Percentiles rank a stretch among this genome's conserved stretches.
These are phyloP conservation scores for Hemichromis elongatus DNA, from an alignment of 2,113 vertebrate species.

Conservation along the genomic window DNA sequence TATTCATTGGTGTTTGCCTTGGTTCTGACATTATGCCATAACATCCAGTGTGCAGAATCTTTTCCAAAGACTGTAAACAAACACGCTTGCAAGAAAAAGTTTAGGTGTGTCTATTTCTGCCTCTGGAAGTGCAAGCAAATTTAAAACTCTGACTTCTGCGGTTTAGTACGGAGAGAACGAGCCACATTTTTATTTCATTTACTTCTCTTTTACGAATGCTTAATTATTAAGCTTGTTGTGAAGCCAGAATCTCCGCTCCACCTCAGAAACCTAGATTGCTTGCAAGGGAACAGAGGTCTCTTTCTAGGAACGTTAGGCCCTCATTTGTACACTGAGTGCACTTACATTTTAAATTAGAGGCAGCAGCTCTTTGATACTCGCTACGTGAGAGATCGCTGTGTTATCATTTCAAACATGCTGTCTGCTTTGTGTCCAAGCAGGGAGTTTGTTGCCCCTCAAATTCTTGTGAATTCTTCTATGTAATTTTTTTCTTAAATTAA, in stretches of 20 bases:
- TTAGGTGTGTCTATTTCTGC: neutral
- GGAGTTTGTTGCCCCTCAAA: neutral
- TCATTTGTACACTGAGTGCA: neutral
- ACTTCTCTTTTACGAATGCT: neutral
- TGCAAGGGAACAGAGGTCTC: neutral
- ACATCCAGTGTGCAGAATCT: neutral
- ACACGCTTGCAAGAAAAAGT: neutral
- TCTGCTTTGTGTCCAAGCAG: neutral
- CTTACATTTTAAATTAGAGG: neutral
- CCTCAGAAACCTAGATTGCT: neutral
- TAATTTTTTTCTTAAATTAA: neutral
- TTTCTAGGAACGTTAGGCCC: neutral
- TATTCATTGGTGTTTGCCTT: neutral
- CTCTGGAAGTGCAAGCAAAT: neutral
- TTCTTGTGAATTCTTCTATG: neutral
- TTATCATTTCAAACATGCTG: neutral
- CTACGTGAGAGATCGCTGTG: neutral
- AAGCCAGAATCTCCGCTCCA: neutral
- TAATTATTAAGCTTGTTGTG: constrained; percentile 12
- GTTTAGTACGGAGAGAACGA: neutral
- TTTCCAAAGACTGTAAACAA: neutral
- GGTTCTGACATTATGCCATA: neutral
- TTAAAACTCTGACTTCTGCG: neutral
- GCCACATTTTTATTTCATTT: neutral
- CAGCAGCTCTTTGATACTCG: neutral